Base-by-base conservation (phyloP, 30 jellyfish, hydroid and myxozoan species). In the Sanderia malayensis region DNA sequence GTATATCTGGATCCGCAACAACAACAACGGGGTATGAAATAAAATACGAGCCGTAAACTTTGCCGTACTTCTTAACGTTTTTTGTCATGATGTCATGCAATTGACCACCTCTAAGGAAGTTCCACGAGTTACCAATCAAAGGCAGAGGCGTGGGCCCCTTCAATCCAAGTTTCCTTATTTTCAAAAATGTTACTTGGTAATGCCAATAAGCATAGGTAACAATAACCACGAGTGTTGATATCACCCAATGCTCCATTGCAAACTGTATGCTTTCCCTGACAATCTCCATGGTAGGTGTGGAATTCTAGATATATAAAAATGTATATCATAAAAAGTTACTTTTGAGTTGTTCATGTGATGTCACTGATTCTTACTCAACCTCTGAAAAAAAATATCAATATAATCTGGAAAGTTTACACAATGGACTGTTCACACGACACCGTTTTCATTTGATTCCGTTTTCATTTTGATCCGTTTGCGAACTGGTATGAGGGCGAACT, bases 91-190 rank as follows among this genome's bases (percentile, higher is more conserved):
- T 31, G 21, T 64, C 76, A 47, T 78, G 90, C 23, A 78, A n/a
- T 4, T 31, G 23, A 1, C 23, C 4, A 1, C 57, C 44, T 71
- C n/a, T 2, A 0, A 78, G 19, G 17, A 66, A 2, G 9, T 17
- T 10, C 67, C 25, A 7, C 9, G 66, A 1, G 24, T 64, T 66
- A 25, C 90, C 90, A 31, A 78, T 24, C 28, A 78, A 37, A 6
- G 90, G 90, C 41, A 64, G 23, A 1, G 90, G 90, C 1, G 81
- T 25, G 6, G 90, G 90, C 7, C 90, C 90, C 23, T 15, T 28
- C 26, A 64, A 20, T 8, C 82, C 82, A 4, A 78, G 82, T 24
- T 53, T 34, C 75, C 66, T 78, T 64, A 78, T 22, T 11, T 57
- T 3, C 13, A 75, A 63, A 68, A 45, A 78, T 30, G 26, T 78